Percentiles rank a stretch among this genome's conserved stretches.
These are phyloP conservation scores for Apamea epomidion DNA, from an alignment of 2,888 invertebrate species.

Conservation along the genomic window DNA sequence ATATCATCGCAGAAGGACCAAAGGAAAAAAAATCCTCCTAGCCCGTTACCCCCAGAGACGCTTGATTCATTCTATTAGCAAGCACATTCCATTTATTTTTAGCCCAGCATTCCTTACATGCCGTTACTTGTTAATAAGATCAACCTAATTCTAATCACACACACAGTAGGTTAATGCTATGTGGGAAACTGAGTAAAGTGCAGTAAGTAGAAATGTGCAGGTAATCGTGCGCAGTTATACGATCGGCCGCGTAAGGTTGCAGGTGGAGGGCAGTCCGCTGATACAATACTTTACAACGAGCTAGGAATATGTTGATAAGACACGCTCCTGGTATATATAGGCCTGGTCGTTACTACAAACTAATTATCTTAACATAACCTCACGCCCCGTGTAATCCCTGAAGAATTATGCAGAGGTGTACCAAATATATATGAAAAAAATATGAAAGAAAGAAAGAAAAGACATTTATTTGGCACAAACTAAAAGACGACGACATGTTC, in stretches of 20 bases:
- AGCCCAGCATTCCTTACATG: slow-evolving; percentile 31
- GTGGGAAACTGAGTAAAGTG: slow-evolving; percentile 63
- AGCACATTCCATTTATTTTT: slow-evolving; percentile 46
- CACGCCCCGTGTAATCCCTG: too few relatives aligned
- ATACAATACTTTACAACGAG: slow-evolving; percentile 64
- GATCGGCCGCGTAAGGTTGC: slow-evolving; percentile 74
- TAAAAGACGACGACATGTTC: too few relatives aligned
- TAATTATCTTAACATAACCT: too few relatives aligned
- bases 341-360: not conserved
- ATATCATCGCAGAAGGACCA: not conserved
- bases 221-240: slow-evolving; percentile 59
- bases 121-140: slow-evolving; percentile 43
- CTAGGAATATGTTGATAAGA: slow-evolving; percentile 43
- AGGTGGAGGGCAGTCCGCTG: slow-evolving; percentile 68
- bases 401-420: too few relatives aligned
- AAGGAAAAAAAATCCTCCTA: not conserved
- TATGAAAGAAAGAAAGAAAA: too few relatives aligned
- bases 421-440: too few relatives aligned
- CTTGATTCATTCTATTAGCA: slow-evolving; percentile 24
- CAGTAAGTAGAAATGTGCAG: slow-evolving; percentile 67
- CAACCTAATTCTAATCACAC: slow-evolving; percentile 60
- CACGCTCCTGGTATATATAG: not conserved
- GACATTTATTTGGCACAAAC: too few relatives aligned
- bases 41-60: not conserved
- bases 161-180: slow-evolving; percentile 65